phyloP scores from a whole-genome alignment of 1,140 invertebrate genomes.

The Galleria mellonella region DNA sequence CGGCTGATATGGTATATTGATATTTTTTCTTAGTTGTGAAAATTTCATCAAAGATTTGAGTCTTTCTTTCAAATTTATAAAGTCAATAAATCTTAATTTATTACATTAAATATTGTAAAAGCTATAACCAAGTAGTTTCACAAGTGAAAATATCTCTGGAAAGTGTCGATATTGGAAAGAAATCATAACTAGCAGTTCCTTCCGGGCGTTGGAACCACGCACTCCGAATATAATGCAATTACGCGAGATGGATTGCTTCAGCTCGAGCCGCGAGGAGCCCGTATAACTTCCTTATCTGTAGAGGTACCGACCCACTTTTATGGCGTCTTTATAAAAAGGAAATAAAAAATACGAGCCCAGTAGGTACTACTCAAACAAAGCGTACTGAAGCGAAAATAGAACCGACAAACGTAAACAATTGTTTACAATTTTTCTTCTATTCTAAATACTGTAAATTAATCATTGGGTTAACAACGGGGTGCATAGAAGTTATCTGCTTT shows the following conservation, averaged over 20 bases:
- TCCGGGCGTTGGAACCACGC: conserved; percentile 21
- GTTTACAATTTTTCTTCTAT: neutral
- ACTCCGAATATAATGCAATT: conserved; percentile 39
- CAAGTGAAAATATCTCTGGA: conserved; percentile 1
- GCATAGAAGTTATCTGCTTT: too few species aligned
- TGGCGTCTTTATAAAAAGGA: conserved; percentile 30
- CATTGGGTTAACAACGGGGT: too few species aligned
- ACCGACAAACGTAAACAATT: neutral
- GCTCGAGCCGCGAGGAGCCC: conserved; percentile 20
- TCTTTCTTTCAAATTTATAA: too few species aligned
- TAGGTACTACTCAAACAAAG: conserved; percentile 4
- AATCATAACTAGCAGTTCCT: conserved; percentile 27
- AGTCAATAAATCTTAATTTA: too few species aligned
- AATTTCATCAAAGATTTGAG: too few species aligned
- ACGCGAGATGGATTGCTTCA: conserved; percentile 34
- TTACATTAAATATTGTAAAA: too few species aligned
- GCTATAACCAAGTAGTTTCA: too few species aligned
- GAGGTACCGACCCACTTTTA: conserved; percentile 22
- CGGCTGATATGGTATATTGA: too few species aligned
- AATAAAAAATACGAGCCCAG: conserved; percentile 18
- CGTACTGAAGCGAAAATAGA: neutral
- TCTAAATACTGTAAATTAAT: too few species aligned
- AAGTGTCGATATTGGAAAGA: conserved; percentile 26
- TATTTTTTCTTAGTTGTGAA: too few species aligned
- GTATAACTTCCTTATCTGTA: conserved; percentile 35